Evolutionary conservation across 2,888 invertebrate genomes (phyloP).

Genomic region (Ormyrus nitidulus): DNA sequence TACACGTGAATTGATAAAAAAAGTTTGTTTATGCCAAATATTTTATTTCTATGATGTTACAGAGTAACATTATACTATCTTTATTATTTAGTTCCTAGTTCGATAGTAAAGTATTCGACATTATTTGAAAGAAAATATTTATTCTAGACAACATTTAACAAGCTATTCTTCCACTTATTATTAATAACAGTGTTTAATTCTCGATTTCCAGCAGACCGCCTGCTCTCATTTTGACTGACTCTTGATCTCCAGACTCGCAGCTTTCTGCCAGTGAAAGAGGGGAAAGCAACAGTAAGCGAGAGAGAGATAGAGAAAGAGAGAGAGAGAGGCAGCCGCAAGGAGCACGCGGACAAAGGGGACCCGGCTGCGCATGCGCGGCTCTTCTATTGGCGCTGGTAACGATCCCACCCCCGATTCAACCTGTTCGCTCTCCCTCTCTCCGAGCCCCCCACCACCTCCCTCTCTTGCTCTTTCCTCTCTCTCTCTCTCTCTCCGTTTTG

Average conservation of each 20-base stretch:
- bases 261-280: not conserved
- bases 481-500: conserved; percentile 4
- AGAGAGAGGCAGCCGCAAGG: conserved; percentile 5
- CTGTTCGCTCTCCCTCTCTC: conserved; percentile 60
- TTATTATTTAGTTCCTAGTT: too few species aligned
- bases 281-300: not conserved
- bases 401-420: conserved; percentile 67
- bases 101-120: too few species aligned
- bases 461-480: conserved; percentile 50
- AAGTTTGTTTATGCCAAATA: too few species aligned
- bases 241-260: not conserved
- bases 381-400: conserved; percentile 68
- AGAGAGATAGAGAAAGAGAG: not conserved
- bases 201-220: not conserved
- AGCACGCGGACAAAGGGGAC: conserved; percentile 47
- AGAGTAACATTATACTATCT: too few species aligned
- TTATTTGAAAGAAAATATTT: too few species aligned
- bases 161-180: too few species aligned
- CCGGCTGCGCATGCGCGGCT: conserved; percentile 68
- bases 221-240: conserved; percentile 8
- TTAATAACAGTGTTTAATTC: not conserved
- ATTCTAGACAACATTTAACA: too few species aligned
- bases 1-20: too few species aligned
- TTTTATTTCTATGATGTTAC: too few species aligned
- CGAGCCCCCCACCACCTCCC: conserved; percentile 54